phyloP scores from a whole-genome alignment of 2,797 vertebrate genomes.

The Syndactyla subalaris region DNA sequence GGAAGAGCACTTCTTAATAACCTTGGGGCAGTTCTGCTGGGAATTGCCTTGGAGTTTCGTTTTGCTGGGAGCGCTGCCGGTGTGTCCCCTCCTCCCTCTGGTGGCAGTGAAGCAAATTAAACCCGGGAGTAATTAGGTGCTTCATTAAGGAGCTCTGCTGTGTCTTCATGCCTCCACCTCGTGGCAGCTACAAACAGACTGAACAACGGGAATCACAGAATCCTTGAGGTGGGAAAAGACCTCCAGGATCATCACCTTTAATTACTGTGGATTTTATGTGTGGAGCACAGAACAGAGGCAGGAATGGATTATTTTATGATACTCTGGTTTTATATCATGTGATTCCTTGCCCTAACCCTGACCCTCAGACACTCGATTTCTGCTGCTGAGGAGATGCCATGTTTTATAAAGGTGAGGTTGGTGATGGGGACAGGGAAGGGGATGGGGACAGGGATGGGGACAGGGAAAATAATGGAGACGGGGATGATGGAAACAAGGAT shows the following conservation, averaged over 20 bases:
- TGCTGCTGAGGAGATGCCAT: not conserved
- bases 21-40: not conserved
- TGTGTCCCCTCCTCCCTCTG: not conserved
- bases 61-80: not conserved
- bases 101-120: not conserved
- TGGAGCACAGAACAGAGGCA: not conserved
- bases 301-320: not conserved
- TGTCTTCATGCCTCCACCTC: not conserved
- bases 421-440: not conserved
- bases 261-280: not conserved
- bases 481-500: too few relatives aligned
- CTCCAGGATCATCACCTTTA: not conserved
- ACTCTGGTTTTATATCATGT: too few relatives aligned
- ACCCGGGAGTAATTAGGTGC: not conserved
- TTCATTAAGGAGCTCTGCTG: not conserved
- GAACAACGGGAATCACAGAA: not conserved
- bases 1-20: not conserved
- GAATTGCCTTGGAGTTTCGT: not conserved
- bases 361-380: not conserved
- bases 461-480: too few relatives aligned
- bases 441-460: not conserved
- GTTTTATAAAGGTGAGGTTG: not conserved
- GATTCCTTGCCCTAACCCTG: not conserved
- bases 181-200: not conserved
- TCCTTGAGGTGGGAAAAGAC: not conserved